Evolutionary conservation across 2,888 invertebrate genomes (phyloP).

Genomic region (Ernsta delagoae): DNA sequence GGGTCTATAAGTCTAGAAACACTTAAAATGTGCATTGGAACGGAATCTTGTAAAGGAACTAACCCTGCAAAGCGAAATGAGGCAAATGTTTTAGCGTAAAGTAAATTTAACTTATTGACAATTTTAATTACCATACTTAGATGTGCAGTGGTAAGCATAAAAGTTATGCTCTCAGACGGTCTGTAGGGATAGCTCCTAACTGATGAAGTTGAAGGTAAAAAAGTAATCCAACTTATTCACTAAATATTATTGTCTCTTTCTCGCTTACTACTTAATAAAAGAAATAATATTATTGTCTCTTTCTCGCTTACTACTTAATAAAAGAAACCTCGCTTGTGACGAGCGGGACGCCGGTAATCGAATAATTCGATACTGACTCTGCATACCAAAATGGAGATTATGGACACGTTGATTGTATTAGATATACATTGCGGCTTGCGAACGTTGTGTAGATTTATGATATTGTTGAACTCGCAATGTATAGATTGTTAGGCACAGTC

Average conservation of each 20-base stretch:
- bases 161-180: slow-evolving; percentile 20
- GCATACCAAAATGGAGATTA: slow-evolving; percentile 41
- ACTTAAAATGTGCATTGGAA: background rate
- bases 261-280: slow-evolving; percentile 42
- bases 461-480: slow-evolving; percentile 38
- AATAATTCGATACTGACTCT: slow-evolving; percentile 42
- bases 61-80: slow-evolving; percentile 2
- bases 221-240: slow-evolving; percentile 39
- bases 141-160: slow-evolving; percentile 14
- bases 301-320: slow-evolving; percentile 47
- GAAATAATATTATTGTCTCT: slow-evolving; percentile 44
- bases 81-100: slow-evolving; percentile 23
- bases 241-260: slow-evolving; percentile 49
- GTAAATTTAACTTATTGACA: slow-evolving; percentile 24
- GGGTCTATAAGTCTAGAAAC: background rate
- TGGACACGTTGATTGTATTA: slow-evolving; percentile 37
- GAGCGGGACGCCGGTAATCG: slow-evolving; percentile 47
- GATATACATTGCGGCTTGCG: slow-evolving; percentile 40
- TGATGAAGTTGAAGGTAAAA: slow-evolving; percentile 29
- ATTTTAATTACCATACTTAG: slow-evolving; percentile 22
- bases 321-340: slow-evolving; percentile 27
- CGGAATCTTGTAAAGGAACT: slow-evolving; percentile 5
- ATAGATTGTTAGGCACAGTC: slow-evolving; percentile 32
- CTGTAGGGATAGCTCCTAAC: slow-evolving; percentile 25
- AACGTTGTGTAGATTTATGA: slow-evolving; percentile 29